phyloP scores from a whole-genome alignment of 2,888 invertebrate species.

The Leptodirus hochenwartii region DNA sequence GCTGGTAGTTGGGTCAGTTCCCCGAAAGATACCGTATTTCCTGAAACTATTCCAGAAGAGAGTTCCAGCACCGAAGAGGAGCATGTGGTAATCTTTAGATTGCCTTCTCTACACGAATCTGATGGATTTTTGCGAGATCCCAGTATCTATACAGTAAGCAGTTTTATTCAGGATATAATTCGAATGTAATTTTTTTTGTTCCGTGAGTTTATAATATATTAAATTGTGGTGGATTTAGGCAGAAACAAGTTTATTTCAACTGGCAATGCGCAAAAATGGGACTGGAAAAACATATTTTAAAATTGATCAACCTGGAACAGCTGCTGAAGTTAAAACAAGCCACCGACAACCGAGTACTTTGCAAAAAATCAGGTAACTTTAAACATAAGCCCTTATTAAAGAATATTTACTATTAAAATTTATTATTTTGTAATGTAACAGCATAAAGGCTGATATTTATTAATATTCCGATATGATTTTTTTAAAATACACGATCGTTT shows the following conservation, averaged over 20 bases:
- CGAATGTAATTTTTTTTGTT: background rate
- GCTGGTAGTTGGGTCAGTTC: conserved; percentile 58
- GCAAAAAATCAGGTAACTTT: conserved; percentile 38
- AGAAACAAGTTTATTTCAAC: conserved; percentile 62
- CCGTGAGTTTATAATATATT: background rate
- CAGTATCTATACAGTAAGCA: conserved; percentile 57
- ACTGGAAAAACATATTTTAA: conserved; percentile 29
- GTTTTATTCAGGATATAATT: background rate
- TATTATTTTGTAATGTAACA: too few relatives aligned
- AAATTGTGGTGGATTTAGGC: conserved; percentile 28
- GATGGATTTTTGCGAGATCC: conserved; percentile 57
- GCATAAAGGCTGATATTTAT: too few relatives aligned
- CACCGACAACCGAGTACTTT: conserved; percentile 32
- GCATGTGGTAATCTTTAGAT: conserved; percentile 74
- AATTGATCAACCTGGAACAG: conserved; percentile 13
- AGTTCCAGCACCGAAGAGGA: conserved; percentile 85
- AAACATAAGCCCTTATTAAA: background rate
- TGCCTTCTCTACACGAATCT: conserved; percentile 55
- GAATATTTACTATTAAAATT: too few relatives aligned
- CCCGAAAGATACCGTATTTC: conserved; percentile 75
- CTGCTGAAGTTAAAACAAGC: conserved; percentile 24
- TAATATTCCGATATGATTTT: too few relatives aligned
- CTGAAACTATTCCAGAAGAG: conserved; percentile 85
- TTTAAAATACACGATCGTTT: too few relatives aligned
- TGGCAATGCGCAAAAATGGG: conserved; percentile 32